Conservation (phyloP, 2,113 vertebrate species). For the Recurvirostra avosetta region DNA sequence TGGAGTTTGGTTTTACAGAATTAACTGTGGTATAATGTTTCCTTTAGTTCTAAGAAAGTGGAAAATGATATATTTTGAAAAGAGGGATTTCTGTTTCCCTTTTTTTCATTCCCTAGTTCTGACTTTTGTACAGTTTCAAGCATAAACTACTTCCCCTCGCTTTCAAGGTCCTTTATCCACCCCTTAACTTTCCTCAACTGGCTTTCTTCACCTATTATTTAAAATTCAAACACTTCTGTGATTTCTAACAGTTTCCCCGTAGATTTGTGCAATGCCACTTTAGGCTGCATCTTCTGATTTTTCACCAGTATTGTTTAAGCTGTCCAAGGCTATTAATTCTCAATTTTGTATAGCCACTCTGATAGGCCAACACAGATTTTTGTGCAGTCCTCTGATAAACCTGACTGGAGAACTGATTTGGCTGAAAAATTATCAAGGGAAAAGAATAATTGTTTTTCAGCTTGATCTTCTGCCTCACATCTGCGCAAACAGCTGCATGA, state of each 20-base stretch:
- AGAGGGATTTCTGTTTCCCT: neutral
- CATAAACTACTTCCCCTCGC: neutral
- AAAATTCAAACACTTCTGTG: neutral
- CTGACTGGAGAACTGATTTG: neutral
- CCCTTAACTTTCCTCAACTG: neutral
- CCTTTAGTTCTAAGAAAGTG: neutral
- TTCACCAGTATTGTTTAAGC: neutral
- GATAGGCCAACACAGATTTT: neutral
- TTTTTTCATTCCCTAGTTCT: neutral
- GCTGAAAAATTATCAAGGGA: slow-evolving; percentile 16
- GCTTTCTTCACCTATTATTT: neutral
- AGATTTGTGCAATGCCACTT: neutral
- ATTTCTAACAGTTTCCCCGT: neutral
- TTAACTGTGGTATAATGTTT: neutral
- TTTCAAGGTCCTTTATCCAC: neutral
- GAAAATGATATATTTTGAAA: neutral
- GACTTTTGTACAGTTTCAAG: neutral
- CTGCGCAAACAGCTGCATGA: slow-evolving; percentile 39
- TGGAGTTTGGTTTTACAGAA: neutral
- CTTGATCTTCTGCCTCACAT: slow-evolving; percentile 25
- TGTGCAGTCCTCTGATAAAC: neutral
- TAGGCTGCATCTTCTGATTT: neutral
- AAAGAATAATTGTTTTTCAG: slow-evolving; percentile 3
- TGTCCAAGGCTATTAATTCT: neutral
- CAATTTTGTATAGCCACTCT: neutral